Evolutionary conservation across 1,140 invertebrate genomes (phyloP).

Genomic region (Drosophila asahinai): DNA sequence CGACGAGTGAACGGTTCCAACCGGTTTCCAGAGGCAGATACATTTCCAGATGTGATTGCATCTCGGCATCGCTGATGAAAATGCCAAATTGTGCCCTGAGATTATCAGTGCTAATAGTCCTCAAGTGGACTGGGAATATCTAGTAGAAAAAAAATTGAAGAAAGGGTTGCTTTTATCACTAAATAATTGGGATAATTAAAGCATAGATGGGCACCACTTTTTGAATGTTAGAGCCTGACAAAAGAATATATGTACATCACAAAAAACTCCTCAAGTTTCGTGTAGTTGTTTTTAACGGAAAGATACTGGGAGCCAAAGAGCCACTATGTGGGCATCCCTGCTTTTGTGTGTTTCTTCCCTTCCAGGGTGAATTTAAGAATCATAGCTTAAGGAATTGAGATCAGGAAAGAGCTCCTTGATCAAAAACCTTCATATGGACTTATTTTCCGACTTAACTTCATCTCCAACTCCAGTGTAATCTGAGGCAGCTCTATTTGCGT

Average conservation of each 20-base stretch:
- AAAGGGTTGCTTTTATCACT: neutral
- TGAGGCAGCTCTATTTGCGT: constrained; percentile 26
- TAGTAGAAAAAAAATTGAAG: neutral
- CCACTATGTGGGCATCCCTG: neutral
- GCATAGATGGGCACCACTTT: neutral
- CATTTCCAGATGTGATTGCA: constrained; percentile 21
- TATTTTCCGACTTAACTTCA: neutral
- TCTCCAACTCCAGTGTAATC: constrained; percentile 26
- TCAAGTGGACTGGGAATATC: neutral
- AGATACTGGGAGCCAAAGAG: neutral
- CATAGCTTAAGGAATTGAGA: neutral
- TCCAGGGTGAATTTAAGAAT: too few species aligned
- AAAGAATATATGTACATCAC: neutral
- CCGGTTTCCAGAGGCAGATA: constrained; percentile 36
- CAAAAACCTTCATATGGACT: neutral
- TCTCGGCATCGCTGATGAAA: constrained; percentile 4
- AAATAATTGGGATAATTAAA: neutral
- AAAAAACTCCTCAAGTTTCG: neutral
- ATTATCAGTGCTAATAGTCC: neutral
- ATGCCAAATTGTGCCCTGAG: constrained; percentile 4
- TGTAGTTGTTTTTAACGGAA: neutral
- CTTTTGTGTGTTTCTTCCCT: neutral
- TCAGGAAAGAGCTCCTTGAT: neutral
- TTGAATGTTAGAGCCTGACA: neutral
- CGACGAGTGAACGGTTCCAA: constrained; percentile 34